Evolutionary conservation across 2,797 vertebrate species (phyloP), one percentile per base, ranked within the genome.

Genomic region (Microchirus variegatus): DNA sequence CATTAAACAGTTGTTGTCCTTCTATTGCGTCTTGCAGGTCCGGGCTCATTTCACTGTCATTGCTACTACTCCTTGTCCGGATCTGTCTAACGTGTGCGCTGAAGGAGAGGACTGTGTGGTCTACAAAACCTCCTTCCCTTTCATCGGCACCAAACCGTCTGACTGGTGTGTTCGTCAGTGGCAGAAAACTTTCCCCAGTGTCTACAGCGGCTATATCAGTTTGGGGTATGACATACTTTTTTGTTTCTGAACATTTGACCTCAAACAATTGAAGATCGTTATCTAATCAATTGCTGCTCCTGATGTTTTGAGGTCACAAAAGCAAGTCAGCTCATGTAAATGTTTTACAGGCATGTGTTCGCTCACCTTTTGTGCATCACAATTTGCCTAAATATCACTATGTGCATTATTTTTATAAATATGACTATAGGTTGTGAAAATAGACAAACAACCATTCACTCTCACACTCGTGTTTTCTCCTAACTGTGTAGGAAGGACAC

Each of bases 101-200:
- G 19, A 2, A 1, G 84, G 59, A 0, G 77, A 61, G 11, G 75
- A 84, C 80, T 93, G 91, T 19, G 10, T 26, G 15, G 58, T 81
- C 52, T 54, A 87, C 62, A 10, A 5, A 0, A 70, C 79, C 15
- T 41, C 73, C 0, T 2, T 54, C 4, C 90, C 87, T 1, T 77
- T 83, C 48, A 70, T 0, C 0, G 91, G 92, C 42, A 53, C 38
- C 11, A 68, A 63, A 15, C 90, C 92, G 0, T 17, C 85, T 0
- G 87, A 85, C 22, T 93, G 92, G 91, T 93, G 92, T 16, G 81
- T 90, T 52, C 87, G 82, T 38, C 90, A 89, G 58, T 93, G 92
- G 92, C 85, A 90, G 72, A 87, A 83, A 45, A 85, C 74, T 0
- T 42, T 92, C 19, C 58, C 90, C 57, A 82, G 75, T 40, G 26